Evolutionary conservation across 2,113 vertebrate species (phyloP).

Genomic region (Cavia aperea): DNA sequence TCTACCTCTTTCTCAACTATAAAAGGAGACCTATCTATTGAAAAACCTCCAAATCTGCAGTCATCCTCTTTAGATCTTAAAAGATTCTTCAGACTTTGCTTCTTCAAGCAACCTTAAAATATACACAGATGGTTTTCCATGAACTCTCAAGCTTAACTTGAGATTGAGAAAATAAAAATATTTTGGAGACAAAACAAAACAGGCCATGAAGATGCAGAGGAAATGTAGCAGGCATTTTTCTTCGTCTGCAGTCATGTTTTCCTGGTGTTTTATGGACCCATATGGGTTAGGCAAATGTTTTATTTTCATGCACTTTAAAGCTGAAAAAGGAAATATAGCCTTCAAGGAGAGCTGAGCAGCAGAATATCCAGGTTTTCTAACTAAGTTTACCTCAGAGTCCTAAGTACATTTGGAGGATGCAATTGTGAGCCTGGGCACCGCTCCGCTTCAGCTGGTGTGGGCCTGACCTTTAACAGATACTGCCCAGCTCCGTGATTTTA

Average conservation of each 20-base stretch:
- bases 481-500: not conserved
- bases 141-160: not conserved
- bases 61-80: not conserved
- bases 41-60: not conserved
- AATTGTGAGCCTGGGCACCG: not conserved
- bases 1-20: not conserved
- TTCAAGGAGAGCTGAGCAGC: not conserved
- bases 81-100: not conserved
- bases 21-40: not conserved
- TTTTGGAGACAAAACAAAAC: not conserved
- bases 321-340: not conserved
- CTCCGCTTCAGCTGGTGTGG: not conserved
- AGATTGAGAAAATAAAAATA: not conserved
- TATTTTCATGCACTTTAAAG: not conserved
- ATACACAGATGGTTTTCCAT: too few species aligned
- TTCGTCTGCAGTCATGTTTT: not conserved
- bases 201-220: not conserved
- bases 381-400: not conserved
- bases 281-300: not conserved
- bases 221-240: not conserved
- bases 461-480: not conserved
- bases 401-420: not conserved
- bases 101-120: not conserved
- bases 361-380: not conserved
- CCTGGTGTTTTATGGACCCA: not conserved